Conservation (phyloP, 2,888 invertebrate genomes). For the Harpalus rubripes region DNA sequence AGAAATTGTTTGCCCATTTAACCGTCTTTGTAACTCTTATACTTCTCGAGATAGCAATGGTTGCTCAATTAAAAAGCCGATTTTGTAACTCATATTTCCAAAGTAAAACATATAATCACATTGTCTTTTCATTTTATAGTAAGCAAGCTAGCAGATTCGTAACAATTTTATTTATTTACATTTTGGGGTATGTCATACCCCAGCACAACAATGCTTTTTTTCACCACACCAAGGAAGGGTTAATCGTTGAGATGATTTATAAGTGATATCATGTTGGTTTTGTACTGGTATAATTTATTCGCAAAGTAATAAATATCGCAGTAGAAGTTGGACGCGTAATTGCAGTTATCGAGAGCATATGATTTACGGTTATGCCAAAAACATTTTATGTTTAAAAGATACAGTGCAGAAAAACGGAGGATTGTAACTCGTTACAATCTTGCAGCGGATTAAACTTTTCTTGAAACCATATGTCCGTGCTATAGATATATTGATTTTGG, state of each 20-base stretch:
- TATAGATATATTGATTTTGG: conserved; percentile 66
- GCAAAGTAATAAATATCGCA: conserved; percentile 40
- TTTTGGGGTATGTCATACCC: too few relatives aligned
- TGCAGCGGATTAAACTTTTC: conserved; percentile 60
- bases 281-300: conserved; percentile 30
- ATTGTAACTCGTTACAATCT: conserved; percentile 64
- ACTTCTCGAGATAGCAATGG: too few relatives aligned
- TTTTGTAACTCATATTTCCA: too few relatives aligned
- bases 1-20: too few relatives aligned
- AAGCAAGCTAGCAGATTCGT: too few relatives aligned
- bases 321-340: conserved; percentile 48
- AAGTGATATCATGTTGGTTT: conserved; percentile 11
- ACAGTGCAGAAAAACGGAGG: conserved; percentile 55
- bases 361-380: conserved; percentile 60
- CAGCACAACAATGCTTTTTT: too few relatives aligned
- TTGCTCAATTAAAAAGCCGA: too few relatives aligned
- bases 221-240: too few relatives aligned
- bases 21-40: too few relatives aligned
- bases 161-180: too few relatives aligned
- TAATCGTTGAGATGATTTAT: conserved; percentile 44
- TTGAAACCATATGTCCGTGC: conserved; percentile 63
- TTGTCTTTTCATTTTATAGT: too few relatives aligned
- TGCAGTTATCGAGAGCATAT: conserved; percentile 52
- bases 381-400: conserved; percentile 59
- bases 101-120: too few relatives aligned